Evolutionary conservation across 2,113 vertebrate genomes (phyloP).

Genomic region (Aythya baeri): DNA sequence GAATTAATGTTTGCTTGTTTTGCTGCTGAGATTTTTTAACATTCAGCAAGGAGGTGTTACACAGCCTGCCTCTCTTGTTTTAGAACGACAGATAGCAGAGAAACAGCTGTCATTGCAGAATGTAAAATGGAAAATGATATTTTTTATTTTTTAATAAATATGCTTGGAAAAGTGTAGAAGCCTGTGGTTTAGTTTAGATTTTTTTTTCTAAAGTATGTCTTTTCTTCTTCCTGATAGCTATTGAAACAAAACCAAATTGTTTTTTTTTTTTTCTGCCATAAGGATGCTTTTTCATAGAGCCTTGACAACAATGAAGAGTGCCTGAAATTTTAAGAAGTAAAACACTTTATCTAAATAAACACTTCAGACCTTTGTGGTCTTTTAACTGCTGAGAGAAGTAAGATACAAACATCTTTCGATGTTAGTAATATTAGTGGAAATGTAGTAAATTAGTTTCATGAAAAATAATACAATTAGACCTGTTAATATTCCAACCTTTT

Average conservation of each 20-base stretch:
- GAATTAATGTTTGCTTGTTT: neutral
- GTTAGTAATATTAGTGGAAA: neutral
- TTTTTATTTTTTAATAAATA: neutral
- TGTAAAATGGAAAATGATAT: neutral
- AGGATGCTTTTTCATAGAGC: neutral
- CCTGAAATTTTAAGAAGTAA: neutral
- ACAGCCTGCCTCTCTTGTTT: neutral
- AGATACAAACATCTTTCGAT: neutral
- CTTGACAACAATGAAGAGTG: neutral
- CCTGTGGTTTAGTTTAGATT: neutral
- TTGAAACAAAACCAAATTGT: neutral
- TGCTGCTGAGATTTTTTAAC: neutral
- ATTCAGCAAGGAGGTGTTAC: neutral
- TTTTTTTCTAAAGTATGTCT: neutral
- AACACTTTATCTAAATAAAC: neutral
- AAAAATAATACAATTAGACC: neutral
- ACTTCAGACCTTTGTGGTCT: neutral
- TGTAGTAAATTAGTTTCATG: rapidly evolving
- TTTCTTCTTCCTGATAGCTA: neutral
- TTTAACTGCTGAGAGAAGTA: neutral
- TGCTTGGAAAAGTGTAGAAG: neutral
- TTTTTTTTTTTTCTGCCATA: neutral
- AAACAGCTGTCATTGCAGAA: neutral
- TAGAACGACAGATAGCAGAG: neutral
- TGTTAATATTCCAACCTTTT: neutral